Evolutionary conservation across 2,888 invertebrate species (phyloP).

Genomic region (Amblyteles armatorius): DNA sequence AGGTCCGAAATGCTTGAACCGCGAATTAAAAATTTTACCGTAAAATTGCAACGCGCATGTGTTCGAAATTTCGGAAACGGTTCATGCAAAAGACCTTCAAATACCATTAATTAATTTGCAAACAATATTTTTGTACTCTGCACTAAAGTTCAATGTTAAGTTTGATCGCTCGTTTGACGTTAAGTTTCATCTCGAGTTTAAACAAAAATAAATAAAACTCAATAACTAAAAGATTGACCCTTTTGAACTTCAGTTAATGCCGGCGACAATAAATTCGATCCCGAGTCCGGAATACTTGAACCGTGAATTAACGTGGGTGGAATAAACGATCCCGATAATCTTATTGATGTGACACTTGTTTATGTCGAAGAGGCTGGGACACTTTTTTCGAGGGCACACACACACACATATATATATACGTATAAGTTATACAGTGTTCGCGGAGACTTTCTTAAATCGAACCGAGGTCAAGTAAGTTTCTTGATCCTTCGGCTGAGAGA

Average conservation of each 20-base stretch:
- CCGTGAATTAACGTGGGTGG: neutral
- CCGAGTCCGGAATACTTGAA: neutral
- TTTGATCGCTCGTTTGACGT: no score
- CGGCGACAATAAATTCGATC: neutral
- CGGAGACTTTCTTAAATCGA: constrained; percentile 62
- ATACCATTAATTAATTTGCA: no score
- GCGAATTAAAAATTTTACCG: no score
- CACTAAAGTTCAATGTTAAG: no score
- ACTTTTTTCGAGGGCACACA: constrained; percentile 6
- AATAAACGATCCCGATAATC: constrained; percentile 37
- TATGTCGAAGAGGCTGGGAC: constrained; percentile 19
- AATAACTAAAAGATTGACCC: neutral
- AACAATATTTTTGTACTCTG: no score
- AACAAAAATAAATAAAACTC: neutral
- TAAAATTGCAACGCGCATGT: no score
- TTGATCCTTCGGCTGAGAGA: constrained; percentile 68
- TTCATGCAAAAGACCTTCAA: no score
- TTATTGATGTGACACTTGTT: constrained; percentile 34
- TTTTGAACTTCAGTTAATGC: constrained; percentile 4
- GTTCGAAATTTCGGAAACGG: no score
- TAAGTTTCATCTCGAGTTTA: no score
- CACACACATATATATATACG: neutral
- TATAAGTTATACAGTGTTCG: constrained; percentile 1
- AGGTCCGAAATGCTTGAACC: neutral
- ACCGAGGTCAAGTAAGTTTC: constrained; percentile 69